phyloP scores from a whole-genome alignment of 2,888 invertebrate species.

The Trissonchulus latispiculum region DNA sequence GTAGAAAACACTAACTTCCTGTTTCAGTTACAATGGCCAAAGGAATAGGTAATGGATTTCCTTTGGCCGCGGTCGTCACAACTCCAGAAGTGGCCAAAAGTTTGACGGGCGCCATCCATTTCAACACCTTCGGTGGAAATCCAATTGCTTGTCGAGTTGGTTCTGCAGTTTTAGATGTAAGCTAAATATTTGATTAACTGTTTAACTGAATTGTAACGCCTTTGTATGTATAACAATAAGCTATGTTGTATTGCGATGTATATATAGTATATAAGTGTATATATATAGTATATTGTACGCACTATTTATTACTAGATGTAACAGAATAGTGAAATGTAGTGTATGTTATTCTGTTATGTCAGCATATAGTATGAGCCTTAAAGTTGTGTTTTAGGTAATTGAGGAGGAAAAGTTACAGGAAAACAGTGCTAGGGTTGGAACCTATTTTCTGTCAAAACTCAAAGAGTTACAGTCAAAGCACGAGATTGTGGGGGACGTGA shows the following conservation, averaged over 20 bases:
- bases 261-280: no score
- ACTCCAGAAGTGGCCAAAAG: conserved; percentile 72
- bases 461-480: conserved; percentile 56
- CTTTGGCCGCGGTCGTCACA: conserved; percentile 86
- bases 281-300: no score
- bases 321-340: no score
- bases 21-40: conserved; percentile 80
- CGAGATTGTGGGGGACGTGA: conserved; percentile 72
- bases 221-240: no score
- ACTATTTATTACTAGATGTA: no score
- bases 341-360: no score
- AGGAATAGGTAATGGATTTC: conserved; percentile 82
- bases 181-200: no score
- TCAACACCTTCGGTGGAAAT: conserved; percentile 94
- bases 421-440: conserved; percentile 65
- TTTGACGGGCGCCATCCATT: conserved; percentile 65
- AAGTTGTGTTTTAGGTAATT: conserved; percentile 60
- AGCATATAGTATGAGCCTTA: no score
- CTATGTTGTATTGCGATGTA: no score
- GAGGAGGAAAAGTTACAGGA: conserved; percentile 73
- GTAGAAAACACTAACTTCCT: no score
- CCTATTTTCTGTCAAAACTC: conserved; percentile 66
- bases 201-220: no score
- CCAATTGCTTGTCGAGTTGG: conserved; percentile 79
- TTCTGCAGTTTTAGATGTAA: conserved; percentile 78